Conservation (phyloP, 2,888 invertebrate species). For the Pyrrhosoma nymphula region DNA sequence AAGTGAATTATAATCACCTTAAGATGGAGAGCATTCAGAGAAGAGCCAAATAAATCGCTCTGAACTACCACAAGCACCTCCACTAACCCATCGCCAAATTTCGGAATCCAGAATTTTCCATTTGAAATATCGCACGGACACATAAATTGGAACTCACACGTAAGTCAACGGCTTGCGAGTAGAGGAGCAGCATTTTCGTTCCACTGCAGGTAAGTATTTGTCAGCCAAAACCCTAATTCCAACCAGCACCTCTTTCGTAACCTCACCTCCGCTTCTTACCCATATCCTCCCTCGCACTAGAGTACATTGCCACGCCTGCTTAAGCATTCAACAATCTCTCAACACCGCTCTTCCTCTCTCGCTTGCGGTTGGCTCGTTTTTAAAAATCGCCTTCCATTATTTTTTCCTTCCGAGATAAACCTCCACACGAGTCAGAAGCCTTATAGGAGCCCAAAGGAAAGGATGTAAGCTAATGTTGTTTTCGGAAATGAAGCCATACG, state of each 20-base stretch:
- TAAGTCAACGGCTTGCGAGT: too few relatives aligned
- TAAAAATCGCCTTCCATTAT: background rate
- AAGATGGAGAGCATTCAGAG: too few relatives aligned
- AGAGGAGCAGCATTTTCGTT: too few relatives aligned
- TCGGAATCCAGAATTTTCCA: too few relatives aligned
- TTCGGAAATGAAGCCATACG: slow-evolving; percentile 33
- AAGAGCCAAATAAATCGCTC: too few relatives aligned
- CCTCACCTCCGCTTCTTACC: background rate
- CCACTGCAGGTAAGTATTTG: background rate
- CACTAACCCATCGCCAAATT: too few relatives aligned
- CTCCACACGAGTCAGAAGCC: background rate
- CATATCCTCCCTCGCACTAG: background rate
- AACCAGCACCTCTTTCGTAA: background rate
- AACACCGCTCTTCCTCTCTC: background rate
- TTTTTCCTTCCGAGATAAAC: background rate
- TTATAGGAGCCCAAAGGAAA: slow-evolving; percentile 21
- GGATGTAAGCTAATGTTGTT: slow-evolving; percentile 25
- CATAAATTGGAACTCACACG: too few relatives aligned
- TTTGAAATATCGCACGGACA: too few relatives aligned
- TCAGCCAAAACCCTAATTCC: background rate
- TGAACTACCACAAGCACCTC: too few relatives aligned
- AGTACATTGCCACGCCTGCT: background rate
- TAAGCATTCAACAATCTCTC: background rate
- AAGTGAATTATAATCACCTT: too few relatives aligned
- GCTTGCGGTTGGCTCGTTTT: background rate